Base-by-base conservation (phyloP, 2,113 vertebrate species). In the Poecile atricapillus region DNA sequence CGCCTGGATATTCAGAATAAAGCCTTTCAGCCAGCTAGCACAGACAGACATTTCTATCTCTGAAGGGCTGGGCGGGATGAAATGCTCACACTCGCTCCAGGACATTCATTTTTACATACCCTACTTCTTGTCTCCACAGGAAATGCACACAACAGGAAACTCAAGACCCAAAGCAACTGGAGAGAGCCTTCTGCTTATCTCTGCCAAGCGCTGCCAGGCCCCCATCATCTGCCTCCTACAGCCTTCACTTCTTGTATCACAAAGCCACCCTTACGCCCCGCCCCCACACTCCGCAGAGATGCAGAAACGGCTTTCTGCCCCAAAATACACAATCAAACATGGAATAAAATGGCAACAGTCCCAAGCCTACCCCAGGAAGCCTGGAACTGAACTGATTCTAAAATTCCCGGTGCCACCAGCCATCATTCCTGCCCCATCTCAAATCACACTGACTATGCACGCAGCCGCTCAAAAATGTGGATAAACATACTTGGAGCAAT, bases 391-490 rank as follows among this genome's bases (percentile, higher is more conserved):
- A 44, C 33, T 46, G 23, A 10, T 25, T 50, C 65, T 43, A 39
- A n/a, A 92, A 11, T 22, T 65, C 28, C 28, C 11, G 4, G n/a
- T 58, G 68, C 37, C 77, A 65, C 23, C 31, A 74, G 44, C 37
- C 55, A 30, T 2, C 56, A 33, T 19, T 50, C 50, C 78, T 7
- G 13, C 19, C 55, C 50, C 50, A 46, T 5, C 63, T 59, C 80
- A 41, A 50, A 83, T 37, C 46, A 8, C 67, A 1, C 25, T 15
- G 35, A 21, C 31, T 10, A 24, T 0, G 0, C 41, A 20, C 1
- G 2, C 37, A 71, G 53, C 25, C 0, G 0, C 83, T 27, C 68
- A 73, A 25, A 85, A 91, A 46, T 3, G 28, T 12, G 35, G 55
- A 80, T 28, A 50, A 83, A 62, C 39, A 17, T 7, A 19, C 50